Base-by-base conservation (phyloP, 2,113 vertebrate species). In the Rhinogobius similis region DNA sequence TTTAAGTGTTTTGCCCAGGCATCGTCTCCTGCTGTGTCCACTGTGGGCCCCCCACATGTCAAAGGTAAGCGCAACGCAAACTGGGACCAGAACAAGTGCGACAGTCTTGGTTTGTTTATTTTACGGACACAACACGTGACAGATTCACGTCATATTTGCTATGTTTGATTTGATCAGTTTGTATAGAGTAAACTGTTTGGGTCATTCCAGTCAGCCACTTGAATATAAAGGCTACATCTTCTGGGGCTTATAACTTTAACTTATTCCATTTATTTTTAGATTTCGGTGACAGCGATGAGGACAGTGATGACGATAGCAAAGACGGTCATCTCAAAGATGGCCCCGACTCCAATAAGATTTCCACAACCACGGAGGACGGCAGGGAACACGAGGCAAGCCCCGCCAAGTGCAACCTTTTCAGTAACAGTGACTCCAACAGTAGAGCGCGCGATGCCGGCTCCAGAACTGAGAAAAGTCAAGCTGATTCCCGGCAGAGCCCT, bases 271-370 rank as follows among this genome's bases (percentile, higher is more conserved):
- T 61, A n/a, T 61, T 61, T 36, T 36, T 38, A 99, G 97, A 97
- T 87, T 92, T 95, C 80, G 97, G 96, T 6, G 95, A 95, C 88
- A 99, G 96, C 75, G 97, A 98, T 8, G 97, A 94, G 1, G 97
- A 99, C 70, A 98, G 96, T 78, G 98, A 99, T 21, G 93, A 97
- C 0, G 98, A 98, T 70, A 96, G 95, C 69, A 98, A 98, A 86
- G 97, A 98, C 27, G 95, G 90, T 3, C 93, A 93, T 65, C 72
- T 90, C 68, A 93, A 92, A 3, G 97, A 98, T 48, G 93, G 89
- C 18, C 92, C 87, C 10, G 98, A 98, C 62, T 91, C 94, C 0
- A 94, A 92, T 66, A 97, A 95, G 88, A 97, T 98, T 82, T 94
- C 95, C 74, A 97, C 97, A 43, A 97, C 96, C 1, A 91, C 92